These are phyloP conservation scores for Micromys minutus DNA, from an alignment of 2,113 vertebrate genomes.

Conservation along the genomic window DNA sequence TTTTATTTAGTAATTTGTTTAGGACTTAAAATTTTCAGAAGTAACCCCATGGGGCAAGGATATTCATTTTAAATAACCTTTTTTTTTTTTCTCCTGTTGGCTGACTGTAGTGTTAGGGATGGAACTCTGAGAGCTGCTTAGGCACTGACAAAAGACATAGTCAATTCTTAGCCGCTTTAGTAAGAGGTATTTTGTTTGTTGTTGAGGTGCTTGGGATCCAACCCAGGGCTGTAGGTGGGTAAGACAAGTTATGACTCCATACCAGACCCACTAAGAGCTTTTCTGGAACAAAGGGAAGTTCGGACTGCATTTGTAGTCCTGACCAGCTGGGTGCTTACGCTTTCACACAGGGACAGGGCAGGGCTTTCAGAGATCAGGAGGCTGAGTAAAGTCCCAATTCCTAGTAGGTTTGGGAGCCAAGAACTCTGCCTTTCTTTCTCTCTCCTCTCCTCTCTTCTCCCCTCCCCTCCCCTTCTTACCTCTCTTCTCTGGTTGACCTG, in stretches of 20 bases:
- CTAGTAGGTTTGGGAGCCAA: neutral
- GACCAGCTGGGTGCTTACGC: neutral
- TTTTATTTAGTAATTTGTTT: constrained; percentile 26
- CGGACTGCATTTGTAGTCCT: neutral
- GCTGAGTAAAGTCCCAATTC: neutral
- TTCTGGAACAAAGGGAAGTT: neutral
- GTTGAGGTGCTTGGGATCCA: neutral
- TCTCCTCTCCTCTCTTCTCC: neutral
- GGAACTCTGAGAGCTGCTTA: neutral
- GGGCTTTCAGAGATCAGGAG: neutral
- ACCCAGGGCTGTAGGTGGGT: neutral
- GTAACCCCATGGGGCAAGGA: neutral
- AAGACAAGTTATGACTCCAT: neutral
- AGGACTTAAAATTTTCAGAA: neutral
- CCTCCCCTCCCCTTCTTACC: neutral
- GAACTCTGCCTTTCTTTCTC: neutral
- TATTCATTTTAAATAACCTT: constrained; percentile 4
- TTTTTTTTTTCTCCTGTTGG: neutral
- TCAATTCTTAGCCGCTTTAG: neutral
- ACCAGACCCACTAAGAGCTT: neutral
- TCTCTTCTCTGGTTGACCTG: neutral
- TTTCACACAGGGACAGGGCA: neutral
- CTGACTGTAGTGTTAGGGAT: neutral
- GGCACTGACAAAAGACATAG: neutral
- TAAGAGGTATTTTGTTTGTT: neutral